A percentile compares a stretch with the other conserved stretches of the same genome.
phyloP scores from a whole-genome alignment of 2,113 vertebrate species.

The Sapajus apella region DNA sequence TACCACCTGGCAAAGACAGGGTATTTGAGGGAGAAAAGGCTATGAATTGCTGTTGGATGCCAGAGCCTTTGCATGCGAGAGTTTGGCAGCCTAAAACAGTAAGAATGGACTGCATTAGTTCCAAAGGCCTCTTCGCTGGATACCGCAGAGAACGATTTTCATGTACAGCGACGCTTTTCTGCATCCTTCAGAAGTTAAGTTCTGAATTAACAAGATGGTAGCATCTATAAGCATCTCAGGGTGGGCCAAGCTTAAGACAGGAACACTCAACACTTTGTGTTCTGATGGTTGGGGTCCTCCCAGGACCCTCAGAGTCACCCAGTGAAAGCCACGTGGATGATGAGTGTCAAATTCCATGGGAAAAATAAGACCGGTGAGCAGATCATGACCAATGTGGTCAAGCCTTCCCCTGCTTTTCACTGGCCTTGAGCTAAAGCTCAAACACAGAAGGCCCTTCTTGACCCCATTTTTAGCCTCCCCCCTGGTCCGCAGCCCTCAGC shows the following conservation, averaged over 20 bases:
- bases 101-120: accelerated
- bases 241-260: background rate
- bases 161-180: accelerated
- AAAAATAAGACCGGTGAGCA: background rate
- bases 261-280: background rate
- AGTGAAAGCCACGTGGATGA: background rate
- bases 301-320: accelerated
- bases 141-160: accelerated
- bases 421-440: background rate
- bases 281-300: background rate
- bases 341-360: background rate
- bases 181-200: background rate
- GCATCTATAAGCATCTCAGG: background rate
- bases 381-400: accelerated
- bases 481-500: accelerated
- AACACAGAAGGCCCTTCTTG: background rate
- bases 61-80: accelerated
- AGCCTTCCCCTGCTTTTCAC: no score
- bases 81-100: accelerated
- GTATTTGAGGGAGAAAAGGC: background rate
- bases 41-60: background rate
- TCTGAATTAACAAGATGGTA: background rate
- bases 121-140: accelerated
- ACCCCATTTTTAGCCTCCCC: background rate
- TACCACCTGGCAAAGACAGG: background rate